These are phyloP conservation scores for Halcyon senegalensis DNA, from an alignment of 2,113 vertebrate species.

Conservation along the genomic window DNA sequence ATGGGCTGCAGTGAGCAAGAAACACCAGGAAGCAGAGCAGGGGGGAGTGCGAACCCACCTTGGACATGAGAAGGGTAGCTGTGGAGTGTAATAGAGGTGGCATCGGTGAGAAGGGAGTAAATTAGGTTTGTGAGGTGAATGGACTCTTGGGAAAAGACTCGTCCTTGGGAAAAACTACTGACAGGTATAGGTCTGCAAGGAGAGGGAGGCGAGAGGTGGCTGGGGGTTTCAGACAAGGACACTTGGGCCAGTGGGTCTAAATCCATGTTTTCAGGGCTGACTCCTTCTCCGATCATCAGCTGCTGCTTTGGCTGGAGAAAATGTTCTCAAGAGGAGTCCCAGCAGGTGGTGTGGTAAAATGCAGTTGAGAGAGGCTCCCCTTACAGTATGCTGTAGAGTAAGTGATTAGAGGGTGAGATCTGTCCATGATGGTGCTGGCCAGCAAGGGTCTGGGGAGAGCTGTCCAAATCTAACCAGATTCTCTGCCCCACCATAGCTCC, in stretches of 20 bases:
- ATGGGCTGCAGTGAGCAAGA: neutral
- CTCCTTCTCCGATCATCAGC: neutral
- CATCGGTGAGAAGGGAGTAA: neutral
- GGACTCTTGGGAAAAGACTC: neutral
- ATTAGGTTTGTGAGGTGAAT: neutral
- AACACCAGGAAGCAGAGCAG: neutral
- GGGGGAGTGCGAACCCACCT: neutral
- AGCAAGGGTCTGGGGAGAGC: neutral
- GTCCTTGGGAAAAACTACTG: neutral
- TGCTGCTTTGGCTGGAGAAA: neutral
- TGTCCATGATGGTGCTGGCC: neutral
- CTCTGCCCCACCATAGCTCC: neutral
- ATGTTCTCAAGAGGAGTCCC: neutral
- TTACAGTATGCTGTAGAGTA: neutral
- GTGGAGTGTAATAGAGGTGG: neutral
- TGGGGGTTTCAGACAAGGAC: neutral
- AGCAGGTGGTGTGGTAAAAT: neutral
- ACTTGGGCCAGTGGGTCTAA: neutral
- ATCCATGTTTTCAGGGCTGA: neutral
- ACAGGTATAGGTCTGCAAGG: too few relatives aligned
- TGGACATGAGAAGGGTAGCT: fast-evolving
- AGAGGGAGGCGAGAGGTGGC: neutral
- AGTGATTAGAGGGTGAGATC: neutral
- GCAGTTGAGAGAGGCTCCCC: neutral
- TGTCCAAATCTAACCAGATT: neutral